phyloP scores from a whole-genome alignment of 2,113 vertebrate genomes.

The Climacteris rufus region DNA sequence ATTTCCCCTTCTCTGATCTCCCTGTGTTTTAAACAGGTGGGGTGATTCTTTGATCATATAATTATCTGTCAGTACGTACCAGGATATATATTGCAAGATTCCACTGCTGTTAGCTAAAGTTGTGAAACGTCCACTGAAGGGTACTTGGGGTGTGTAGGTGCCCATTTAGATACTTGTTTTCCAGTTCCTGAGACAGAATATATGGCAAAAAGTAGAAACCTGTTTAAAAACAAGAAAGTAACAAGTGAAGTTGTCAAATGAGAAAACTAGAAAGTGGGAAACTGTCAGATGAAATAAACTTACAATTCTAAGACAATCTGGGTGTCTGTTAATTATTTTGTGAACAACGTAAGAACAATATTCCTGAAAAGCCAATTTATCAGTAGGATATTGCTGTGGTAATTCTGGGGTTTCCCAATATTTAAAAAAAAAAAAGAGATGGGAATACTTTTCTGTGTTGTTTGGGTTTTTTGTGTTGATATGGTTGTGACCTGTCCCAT shows the following conservation, averaged over 20 bases:
- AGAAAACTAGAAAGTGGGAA: not conserved
- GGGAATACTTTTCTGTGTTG: not conserved
- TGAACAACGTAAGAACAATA: not conserved
- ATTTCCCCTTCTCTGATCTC: not conserved
- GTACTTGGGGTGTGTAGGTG: not conserved
- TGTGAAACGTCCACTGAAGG: not conserved
- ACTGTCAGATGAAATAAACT: not conserved
- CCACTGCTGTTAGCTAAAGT: not conserved
- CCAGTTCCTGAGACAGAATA: not conserved
- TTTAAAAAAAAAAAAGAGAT: not conserved
- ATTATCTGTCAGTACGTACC: not conserved
- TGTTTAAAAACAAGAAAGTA: not conserved
- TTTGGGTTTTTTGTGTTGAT: not conserved
- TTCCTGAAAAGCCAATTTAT: not conserved
- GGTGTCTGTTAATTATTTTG: not conserved
- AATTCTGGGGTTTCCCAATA: not conserved
- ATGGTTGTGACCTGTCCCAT: not conserved
- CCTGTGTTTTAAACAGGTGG: not conserved
- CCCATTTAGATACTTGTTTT: not conserved
- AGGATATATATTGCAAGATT: not conserved
- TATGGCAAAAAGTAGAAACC: not conserved
- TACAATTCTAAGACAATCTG: not conserved
- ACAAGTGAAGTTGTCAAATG: not conserved
- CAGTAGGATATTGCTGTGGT: not conserved
- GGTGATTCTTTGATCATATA: accelerated